Evolutionary conservation across 2,888 invertebrate genomes (phyloP).

Genomic region (Melitaea athalia): DNA sequence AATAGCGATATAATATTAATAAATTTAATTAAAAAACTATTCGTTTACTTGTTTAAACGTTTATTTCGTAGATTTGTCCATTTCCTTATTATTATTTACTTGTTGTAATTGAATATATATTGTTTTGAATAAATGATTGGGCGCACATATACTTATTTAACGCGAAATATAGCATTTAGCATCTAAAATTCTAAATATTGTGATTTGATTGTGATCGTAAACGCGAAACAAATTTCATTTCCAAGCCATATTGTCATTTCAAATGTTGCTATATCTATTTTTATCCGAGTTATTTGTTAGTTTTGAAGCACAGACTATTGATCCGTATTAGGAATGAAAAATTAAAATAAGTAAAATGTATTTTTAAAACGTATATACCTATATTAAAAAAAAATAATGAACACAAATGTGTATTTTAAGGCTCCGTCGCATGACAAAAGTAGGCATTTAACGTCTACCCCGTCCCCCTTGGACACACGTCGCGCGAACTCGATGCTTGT

Average conservation of each 20-base stretch:
- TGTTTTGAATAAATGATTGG: background rate
- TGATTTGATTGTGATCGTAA: background rate
- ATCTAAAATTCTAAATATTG: slow-evolving; percentile 17
- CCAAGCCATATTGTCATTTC: slow-evolving; percentile 24
- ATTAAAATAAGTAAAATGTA: background rate
- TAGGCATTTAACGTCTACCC: too few species aligned
- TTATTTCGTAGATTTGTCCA: slow-evolving; percentile 7
- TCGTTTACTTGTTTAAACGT: slow-evolving; percentile 23
- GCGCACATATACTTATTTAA: slow-evolving; percentile 1
- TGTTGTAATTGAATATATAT: slow-evolving; percentile 1
- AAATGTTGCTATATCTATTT: slow-evolving; percentile 4
- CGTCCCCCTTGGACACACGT: too few species aligned
- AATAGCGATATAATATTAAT: slow-evolving; percentile 30
- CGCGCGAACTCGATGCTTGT: too few species aligned
- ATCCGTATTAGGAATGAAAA: background rate
- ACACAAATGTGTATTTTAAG: too few species aligned
- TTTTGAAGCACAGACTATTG: background rate
- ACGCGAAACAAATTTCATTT: slow-evolving; percentile 14
- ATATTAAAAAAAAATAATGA: too few species aligned
- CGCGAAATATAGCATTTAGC: slow-evolving; percentile 14
- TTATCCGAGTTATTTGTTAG: too few species aligned
- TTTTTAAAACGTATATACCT: too few species aligned
- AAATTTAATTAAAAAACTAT: slow-evolving; percentile 5
- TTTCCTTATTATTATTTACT: slow-evolving; percentile 8
- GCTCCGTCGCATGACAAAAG: too few species aligned